Base-by-base conservation (phyloP, 2,113 vertebrate species). In the Clarias gariepinus region DNA sequence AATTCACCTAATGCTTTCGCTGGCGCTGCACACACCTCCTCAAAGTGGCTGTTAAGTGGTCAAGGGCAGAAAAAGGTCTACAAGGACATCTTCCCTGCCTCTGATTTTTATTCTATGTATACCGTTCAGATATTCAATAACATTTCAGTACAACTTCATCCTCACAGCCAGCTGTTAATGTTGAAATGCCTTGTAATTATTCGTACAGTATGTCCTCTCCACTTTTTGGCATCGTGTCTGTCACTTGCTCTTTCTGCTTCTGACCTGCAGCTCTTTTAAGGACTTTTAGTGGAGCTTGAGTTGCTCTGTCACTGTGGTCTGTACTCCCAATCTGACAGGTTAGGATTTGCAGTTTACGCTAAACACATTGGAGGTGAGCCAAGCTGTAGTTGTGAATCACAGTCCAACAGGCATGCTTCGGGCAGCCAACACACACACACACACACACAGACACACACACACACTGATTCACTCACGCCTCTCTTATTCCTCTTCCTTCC, bases 1-100 rank as follows among this genome's bases (percentile, higher is more conserved):
- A 74, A 91, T 89, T 90, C 58, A 89, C 84, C 71, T 88, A 90
- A 90, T 91, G 88, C 73, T 63, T 88, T 87, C 30, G 80, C 74
- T 90, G 84, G 79, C 83, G 82, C 84, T 60, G 68, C 77, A 74
- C 68, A 69, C 77, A 86, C 63, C 60, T 71, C 85, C 82, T 90
- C n/a, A 73, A 80, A 89, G 84, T 74, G 66, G 78, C 53, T 78
- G 80, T 85, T 90, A 88, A 92, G 76, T 88, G 73, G 71, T 53
- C 53, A 79, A 81, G 53, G 80, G 85, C 33, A 28, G 78, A 78
- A 85, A 30, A 30, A 19, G 57, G 80, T 36, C 78, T 55, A 55
- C 47, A 68, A 86, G 19, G 61, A 88, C 87, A 63, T 53, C 30
- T 64, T 84, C 13, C 12, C 21, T 85, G n/a, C 52, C 2, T 73